A percentile compares a stretch with the other conserved stretches of the same genome.
Evolutionary conservation across 2,797 vertebrate genomes (phyloP).

Genomic region (Diglossa cyanea): DNA sequence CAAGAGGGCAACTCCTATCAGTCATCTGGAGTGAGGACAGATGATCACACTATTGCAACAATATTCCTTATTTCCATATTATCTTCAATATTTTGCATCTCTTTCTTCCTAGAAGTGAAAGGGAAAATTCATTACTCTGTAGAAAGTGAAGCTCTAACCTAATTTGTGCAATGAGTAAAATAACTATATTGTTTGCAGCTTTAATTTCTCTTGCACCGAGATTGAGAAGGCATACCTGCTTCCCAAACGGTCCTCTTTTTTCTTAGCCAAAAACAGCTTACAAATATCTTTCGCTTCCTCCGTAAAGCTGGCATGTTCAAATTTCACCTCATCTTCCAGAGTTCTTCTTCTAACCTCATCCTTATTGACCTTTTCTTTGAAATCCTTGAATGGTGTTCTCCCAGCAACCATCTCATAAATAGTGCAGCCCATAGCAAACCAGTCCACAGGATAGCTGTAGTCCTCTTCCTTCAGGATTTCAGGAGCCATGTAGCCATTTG

Average conservation of each 20-base stretch:
- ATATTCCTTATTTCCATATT: not conserved
- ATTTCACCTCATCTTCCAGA: conserved; percentile 85
- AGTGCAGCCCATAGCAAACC: conserved; percentile 93
- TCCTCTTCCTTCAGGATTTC: conserved; percentile 86
- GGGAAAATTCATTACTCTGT: not conserved
- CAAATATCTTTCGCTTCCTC: conserved; percentile 85
- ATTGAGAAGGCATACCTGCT: conserved; percentile 79
- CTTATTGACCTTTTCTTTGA: conserved; percentile 88
- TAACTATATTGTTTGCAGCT: not conserved
- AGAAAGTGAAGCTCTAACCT: not conserved
- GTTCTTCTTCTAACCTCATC: conserved; percentile 91
- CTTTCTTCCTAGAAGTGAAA: not conserved
- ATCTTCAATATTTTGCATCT: not conserved
- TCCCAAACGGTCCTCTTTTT: conserved; percentile 86
- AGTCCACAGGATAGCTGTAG: conserved; percentile 91
- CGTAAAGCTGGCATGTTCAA: conserved; percentile 86
- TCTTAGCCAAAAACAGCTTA: conserved; percentile 88
- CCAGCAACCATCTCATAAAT: conserved; percentile 95
- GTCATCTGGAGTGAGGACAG: not conserved
- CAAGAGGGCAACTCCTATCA: not conserved
- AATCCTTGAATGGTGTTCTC: conserved; percentile 90
- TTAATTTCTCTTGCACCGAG: not conserved
- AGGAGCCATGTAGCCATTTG: conserved; percentile 93
- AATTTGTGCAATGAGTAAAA: not conserved
- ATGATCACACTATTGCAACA: not conserved